These are phyloP conservation scores for Dascillus cervinus DNA, from an alignment of 2,888 invertebrate species.

Conservation along the genomic window DNA sequence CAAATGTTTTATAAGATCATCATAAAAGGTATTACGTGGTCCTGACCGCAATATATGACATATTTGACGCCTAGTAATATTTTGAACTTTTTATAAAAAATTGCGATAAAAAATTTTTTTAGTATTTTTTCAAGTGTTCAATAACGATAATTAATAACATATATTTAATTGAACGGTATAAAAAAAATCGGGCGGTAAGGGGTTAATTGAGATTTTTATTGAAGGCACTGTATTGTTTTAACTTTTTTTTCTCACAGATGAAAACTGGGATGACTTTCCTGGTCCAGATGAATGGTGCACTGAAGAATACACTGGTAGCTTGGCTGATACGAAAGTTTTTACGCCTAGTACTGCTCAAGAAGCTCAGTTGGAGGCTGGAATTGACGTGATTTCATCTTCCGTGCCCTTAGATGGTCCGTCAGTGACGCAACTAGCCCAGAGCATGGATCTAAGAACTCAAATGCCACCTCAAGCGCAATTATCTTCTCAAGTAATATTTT, in stretches of 20 bases:
- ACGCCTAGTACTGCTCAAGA: conserved; percentile 56
- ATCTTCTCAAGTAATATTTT: not conserved
- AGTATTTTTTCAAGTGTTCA: too few species aligned
- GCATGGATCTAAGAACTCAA: conserved; percentile 1
- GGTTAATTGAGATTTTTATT: too few species aligned
- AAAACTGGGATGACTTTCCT: conserved; percentile 66
- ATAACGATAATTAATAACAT: too few species aligned
- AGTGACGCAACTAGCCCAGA: not conserved
- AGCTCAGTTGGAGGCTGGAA: conserved; percentile 9
- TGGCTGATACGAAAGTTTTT: conserved; percentile 90
- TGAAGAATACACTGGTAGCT: conserved; percentile 91
- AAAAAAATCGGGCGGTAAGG: too few species aligned
- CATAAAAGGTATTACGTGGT: too few species aligned
- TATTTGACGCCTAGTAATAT: too few species aligned
- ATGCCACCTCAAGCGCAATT: conserved; percentile 1
- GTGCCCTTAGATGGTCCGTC: conserved; percentile 5
- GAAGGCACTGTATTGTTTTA: too few species aligned
- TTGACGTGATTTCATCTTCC: conserved; percentile 6
- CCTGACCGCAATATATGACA: too few species aligned
- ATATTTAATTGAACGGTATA: too few species aligned
- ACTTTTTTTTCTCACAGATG: conserved; percentile 31
- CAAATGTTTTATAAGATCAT: too few species aligned
- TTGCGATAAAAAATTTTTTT: too few species aligned
- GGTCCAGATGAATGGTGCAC: conserved; percentile 53
- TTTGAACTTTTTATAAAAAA: too few species aligned